Evolutionary conservation across 2,888 invertebrate species (phyloP), one percentile per base, ranked within the genome.

Genomic region (Pandemis cinnamomeana): DNA sequence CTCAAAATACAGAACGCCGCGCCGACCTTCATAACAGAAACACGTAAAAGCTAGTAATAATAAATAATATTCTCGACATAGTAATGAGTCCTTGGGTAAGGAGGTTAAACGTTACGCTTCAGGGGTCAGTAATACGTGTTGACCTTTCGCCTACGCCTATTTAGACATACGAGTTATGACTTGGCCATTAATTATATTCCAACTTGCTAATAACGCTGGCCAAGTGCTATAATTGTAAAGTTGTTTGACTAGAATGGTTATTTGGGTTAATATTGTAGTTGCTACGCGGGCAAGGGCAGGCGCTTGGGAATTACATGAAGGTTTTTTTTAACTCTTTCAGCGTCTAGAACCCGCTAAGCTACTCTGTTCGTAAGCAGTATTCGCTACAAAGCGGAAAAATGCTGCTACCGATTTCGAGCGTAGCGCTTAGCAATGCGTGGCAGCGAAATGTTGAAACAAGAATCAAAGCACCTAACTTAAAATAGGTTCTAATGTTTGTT

Each of bases 131-230:
- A 70, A 70, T 74, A 74, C 66, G 74, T 67, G 71, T 51, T 67
- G 71, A 67, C 70, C 67, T 74, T 73, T 64, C 53, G 64, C 64
- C 73, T 64, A 41, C 41, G 66, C 69, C 69, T 70, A 70, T 70
- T 70, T 73, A 73, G 69, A 70, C 64, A 64, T 42, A 69, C 60
- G 69, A 73, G 60, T 70, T 73, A 73, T 69, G 73, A 73, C 64
- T 66, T 51, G 64, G 20, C 42, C 64, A 64, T 73, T 64, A 73
- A 73, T 73, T 70, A 70, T 70, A 58, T 70, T 66, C 58, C 60
- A 42, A 62, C 67, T 67, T 53, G 51, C 67, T 41, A 55, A 58
- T 69, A 67, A 67, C 41, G n/a, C 67, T 41, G 66, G 15, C 51
- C n/a, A 27, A 53, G 53, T 53, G 13, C 48, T 67, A 13, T 36